phyloP scores from a whole-genome alignment of 2,888 invertebrate species.

The Dryadula phaetusa region DNA sequence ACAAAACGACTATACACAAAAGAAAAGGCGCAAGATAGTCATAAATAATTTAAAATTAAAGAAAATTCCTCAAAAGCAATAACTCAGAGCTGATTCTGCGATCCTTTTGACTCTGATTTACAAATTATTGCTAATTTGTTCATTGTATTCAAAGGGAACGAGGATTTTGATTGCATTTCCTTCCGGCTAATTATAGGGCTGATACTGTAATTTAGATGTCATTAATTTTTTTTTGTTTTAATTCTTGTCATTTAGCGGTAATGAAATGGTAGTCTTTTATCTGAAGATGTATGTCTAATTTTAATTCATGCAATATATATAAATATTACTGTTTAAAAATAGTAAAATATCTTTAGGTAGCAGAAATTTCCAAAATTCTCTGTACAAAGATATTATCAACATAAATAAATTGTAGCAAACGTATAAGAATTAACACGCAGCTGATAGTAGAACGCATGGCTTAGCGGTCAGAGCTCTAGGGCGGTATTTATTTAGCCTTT shows the following conservation, averaged over 20 bases:
- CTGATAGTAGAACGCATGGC: too few species aligned
- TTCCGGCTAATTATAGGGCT: slow-evolving; percentile 17
- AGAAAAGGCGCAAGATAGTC: background rate
- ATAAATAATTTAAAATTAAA: slow-evolving; percentile 11
- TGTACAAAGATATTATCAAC: too few species aligned
- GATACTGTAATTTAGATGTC: slow-evolving; percentile 23
- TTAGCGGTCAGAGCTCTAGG: too few species aligned
- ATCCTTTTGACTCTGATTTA: slow-evolving; percentile 6
- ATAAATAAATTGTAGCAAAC: too few species aligned
- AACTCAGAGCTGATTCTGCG: background rate
- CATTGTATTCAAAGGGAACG: slow-evolving; percentile 14
- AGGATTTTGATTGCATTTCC: slow-evolving; percentile 26
- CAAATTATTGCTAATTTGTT: slow-evolving; percentile 24
- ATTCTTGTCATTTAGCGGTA: background rate
- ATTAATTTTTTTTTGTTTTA: slow-evolving; percentile 2
- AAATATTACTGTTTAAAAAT: too few species aligned
- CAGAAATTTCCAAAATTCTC: too few species aligned
- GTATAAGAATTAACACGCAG: too few species aligned
- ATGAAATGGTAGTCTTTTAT: too few species aligned
- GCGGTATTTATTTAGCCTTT: too few species aligned
- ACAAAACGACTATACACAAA: background rate
- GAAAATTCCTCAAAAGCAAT: background rate
- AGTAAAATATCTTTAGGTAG: too few species aligned
- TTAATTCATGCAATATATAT: too few species aligned
- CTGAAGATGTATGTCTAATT: too few species aligned